Evolutionary conservation across 1,140 invertebrate species (phyloP).

Genomic region (Subanguina moxae): DNA sequence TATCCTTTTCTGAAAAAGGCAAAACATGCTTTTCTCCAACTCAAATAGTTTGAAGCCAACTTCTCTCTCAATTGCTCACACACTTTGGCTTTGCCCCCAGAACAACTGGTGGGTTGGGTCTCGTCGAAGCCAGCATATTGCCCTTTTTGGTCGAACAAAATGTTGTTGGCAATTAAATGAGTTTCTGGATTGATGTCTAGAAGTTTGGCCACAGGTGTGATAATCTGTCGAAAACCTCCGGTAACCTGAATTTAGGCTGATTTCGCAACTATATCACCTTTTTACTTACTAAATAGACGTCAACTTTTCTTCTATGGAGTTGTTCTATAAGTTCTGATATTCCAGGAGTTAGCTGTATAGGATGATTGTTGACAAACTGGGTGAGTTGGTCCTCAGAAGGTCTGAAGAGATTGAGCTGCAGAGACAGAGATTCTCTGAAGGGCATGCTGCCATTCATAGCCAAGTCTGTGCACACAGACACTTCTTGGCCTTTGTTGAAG

Average conservation of each 20-base stretch:
- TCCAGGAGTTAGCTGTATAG: constrained; percentile 61
- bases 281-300: constrained; percentile 11
- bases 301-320: constrained; percentile 4
- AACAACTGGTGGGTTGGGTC: constrained; percentile 72
- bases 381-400: constrained; percentile 73
- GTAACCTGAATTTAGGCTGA: constrained; percentile 66
- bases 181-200: constrained; percentile 75
- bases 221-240: constrained; percentile 80
- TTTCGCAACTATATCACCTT: background rate
- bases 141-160: constrained; percentile 87
- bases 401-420: constrained; percentile 77
- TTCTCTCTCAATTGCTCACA: constrained; percentile 74
- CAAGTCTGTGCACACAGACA: constrained; percentile 76
- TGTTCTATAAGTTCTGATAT: constrained; percentile 65
- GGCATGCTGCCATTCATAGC: constrained; percentile 89
- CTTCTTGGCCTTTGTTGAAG: constrained; percentile 82
- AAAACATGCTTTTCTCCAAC: background rate
- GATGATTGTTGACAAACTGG: constrained; percentile 71
- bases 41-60: constrained; percentile 49
- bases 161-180: constrained; percentile 81
- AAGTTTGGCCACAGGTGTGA: constrained; percentile 76
- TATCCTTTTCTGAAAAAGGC: constrained; percentile 63
- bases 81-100: constrained; percentile 78
- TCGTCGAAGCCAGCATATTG: constrained; percentile 90
- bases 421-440: constrained; percentile 76